Evolutionary conservation across 2,113 vertebrate genomes (phyloP).

Genomic region (Tilapia sparmanii): DNA sequence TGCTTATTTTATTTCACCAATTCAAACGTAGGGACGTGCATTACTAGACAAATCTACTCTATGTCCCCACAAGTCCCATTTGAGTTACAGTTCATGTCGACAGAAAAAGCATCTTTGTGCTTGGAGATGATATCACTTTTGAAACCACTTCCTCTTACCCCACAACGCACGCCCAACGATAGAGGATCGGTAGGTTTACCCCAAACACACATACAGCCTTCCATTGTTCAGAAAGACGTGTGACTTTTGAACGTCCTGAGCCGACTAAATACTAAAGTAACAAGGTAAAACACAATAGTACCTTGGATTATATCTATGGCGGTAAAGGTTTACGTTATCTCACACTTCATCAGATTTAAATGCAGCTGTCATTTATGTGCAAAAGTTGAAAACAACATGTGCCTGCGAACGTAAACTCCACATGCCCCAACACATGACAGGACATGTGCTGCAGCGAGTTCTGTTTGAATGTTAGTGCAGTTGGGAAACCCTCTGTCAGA

Average conservation of each 20-base stretch:
- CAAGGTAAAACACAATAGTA: neutral
- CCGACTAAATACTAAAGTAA: neutral
- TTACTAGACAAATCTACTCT: neutral
- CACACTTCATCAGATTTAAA: neutral
- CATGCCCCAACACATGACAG: neutral
- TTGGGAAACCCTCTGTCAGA: conserved; percentile 83
- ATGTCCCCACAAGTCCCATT: neutral
- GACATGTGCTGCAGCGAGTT: neutral
- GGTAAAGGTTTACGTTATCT: neutral
- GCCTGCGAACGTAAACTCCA: neutral
- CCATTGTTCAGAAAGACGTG: neutral
- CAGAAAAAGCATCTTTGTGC: neutral
- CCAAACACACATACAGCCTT: neutral
- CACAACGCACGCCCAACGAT: neutral
- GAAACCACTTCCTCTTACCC: conserved; percentile 38
- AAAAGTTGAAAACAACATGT: neutral
- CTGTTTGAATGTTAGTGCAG: neutral
- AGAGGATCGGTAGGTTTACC: neutral
- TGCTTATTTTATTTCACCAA: neutral
- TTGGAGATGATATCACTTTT: neutral
- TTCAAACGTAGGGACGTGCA: accelerated
- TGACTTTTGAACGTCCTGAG: neutral
- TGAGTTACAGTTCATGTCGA: neutral
- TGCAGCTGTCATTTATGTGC: neutral
- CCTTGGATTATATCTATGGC: neutral